phyloP scores from a whole-genome alignment of 2,888 invertebrate genomes.

The Noctua fimbriata region DNA sequence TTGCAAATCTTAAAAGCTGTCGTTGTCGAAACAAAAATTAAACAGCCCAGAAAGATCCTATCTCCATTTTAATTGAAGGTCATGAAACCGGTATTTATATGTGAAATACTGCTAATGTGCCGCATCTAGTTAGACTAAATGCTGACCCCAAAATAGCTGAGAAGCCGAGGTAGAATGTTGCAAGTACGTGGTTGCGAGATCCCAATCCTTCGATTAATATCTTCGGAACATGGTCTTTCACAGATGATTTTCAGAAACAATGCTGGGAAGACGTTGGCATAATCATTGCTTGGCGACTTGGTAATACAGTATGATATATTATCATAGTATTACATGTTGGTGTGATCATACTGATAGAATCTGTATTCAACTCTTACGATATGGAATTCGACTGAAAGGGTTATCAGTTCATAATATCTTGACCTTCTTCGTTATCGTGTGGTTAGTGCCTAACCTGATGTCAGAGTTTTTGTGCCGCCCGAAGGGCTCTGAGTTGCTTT shows the following conservation, averaged over 20 bases:
- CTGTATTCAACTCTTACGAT: neutral
- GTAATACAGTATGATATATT: neutral
- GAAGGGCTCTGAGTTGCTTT: too few relatives aligned
- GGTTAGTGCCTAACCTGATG: too few relatives aligned
- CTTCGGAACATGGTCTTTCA: slow-evolving; percentile 10
- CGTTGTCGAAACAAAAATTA: neutral
- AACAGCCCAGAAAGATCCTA: neutral
- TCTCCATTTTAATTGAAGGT: slow-evolving; percentile 1
- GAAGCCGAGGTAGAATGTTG: slow-evolving; percentile 5
- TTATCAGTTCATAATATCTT: neutral
- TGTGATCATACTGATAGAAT: neutral
- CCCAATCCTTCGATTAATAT: slow-evolving; percentile 10
- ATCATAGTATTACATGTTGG: neutral
- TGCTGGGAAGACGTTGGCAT: neutral
- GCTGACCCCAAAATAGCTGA: neutral
- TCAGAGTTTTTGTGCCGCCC: too few relatives aligned
- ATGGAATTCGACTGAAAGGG: neutral
- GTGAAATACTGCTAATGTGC: slow-evolving; percentile 7
- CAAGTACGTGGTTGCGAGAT: slow-evolving; percentile 12
- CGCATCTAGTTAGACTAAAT: neutral
- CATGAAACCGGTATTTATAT: neutral
- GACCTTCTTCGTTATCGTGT: too few relatives aligned
- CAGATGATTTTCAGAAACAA: neutral
- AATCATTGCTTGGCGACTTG: slow-evolving; percentile 1
- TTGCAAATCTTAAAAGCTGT: neutral